Evolutionary conservation across 2,888 invertebrate genomes (phyloP), one percentile per base, ranked within the genome.

Genomic region (Lasioglossum lativentre): DNA sequence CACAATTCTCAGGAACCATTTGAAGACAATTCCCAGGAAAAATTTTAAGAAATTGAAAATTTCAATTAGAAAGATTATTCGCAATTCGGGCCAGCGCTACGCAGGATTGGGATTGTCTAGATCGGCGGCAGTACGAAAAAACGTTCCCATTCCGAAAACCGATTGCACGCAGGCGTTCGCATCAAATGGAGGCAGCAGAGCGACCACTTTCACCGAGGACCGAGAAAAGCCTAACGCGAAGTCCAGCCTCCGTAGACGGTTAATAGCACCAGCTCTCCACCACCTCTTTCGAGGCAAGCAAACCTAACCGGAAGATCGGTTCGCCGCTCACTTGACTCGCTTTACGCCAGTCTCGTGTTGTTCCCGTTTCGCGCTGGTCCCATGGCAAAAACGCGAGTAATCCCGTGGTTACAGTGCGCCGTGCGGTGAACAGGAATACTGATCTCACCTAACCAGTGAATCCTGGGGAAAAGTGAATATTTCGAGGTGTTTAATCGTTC

Each of bases 141-240:
- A 38, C 75, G 72, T 75, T 47, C 68, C n/a, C 38, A 52, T 59
- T 68, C 38, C 40, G 30, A 47, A 63, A 23, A 72, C 5, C 56
- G 16, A 59, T 59, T 66, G 70, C 78, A 47, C 56, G 16, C n/a
- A n/a, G 16, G 73, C 52, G 63, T 40, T 73, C 56, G n/a, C 19
- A 34, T 63, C 38, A 56, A 40, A 83, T 56, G 56, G 68, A 76
- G 81, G 76, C 74, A 75, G 8, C n/a, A n/a, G n/a, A n/a, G n/a
- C 45, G 30, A 77, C 71, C 87, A 90, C 90, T 90, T 90, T 90
- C 90, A 88, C 90, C 90, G 59, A 68, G 86, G 34, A 70, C 78
- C 73, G 82, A 66, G 85, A 89, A 84, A 90, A 88, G 73, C 30
- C 30, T 79, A 68, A 68, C 38, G n/a, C 23, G 19, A n/a, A 82